A percentile compares a stretch with the other conserved stretches of the same genome.
phyloP scores from a whole-genome alignment of 2,888 invertebrate species.

The Eupithecia pulchellata region DNA sequence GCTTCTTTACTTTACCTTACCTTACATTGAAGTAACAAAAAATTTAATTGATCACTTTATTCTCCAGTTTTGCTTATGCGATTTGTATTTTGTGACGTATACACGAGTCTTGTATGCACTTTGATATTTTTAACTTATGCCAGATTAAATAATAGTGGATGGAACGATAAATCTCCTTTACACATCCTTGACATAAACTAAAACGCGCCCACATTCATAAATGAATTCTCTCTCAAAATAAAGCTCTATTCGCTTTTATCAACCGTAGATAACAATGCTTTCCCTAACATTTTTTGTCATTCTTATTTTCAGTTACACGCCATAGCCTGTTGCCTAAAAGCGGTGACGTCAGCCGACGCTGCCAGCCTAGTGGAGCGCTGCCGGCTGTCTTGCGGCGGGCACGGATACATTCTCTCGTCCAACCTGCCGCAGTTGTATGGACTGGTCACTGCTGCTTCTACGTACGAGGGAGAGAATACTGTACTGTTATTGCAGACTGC shows the following conservation, averaged over 20 bases:
- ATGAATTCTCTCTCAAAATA: background rate
- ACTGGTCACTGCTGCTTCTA: conserved; percentile 93
- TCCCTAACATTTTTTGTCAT: background rate
- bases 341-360: conserved; percentile 91
- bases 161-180: background rate
- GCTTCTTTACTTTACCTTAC: too few relatives aligned
- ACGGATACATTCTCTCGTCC: conserved; percentile 95
- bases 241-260: background rate
- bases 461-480: conserved; percentile 98
- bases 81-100: too few relatives aligned
- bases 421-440: conserved; percentile 94
- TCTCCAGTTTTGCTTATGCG: too few relatives aligned
- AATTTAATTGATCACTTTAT: too few relatives aligned
- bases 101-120: too few relatives aligned
- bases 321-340: conserved; percentile 95
- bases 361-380: conserved; percentile 91
- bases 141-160: too few relatives aligned
- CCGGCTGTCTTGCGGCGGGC: conserved; percentile 96
- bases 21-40: too few relatives aligned
- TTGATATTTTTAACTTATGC: too few relatives aligned
- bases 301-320: conserved; percentile 89
- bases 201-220: background rate
- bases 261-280: too few relatives aligned
- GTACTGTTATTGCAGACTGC: conserved; percentile 96
- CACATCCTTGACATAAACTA: too few relatives aligned